A percentile compares a stretch with the other conserved stretches of the same genome.
Conservation (phyloP, 2,797 vertebrate genomes). For the Mormyrus hasselquistii region DNA sequence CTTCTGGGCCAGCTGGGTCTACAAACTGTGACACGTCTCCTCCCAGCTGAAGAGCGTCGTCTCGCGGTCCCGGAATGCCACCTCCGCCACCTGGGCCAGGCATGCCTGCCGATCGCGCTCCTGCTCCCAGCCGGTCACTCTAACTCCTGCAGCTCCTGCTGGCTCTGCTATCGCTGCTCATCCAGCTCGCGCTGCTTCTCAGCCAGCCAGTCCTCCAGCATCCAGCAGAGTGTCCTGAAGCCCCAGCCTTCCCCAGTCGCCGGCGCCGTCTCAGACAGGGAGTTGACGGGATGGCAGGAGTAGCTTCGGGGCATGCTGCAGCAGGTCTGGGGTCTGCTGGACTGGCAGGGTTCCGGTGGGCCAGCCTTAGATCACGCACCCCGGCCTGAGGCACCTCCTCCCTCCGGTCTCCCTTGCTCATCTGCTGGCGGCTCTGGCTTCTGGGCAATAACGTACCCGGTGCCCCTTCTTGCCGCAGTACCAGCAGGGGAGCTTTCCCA, state of each 20-base stretch:
- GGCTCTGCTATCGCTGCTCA: background rate
- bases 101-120: background rate
- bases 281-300: too few relatives aligned
- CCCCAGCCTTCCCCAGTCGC: too few relatives aligned
- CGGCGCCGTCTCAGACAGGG: too few relatives aligned
- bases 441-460: background rate
- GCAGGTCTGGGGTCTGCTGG: background rate
- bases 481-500: background rate
- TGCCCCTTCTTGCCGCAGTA: background rate
- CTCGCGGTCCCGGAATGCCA: too few relatives aligned
- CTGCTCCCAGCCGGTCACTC: background rate
- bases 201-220: background rate
- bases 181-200: background rate
- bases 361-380: background rate
- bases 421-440: background rate
- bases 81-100: too few relatives aligned
- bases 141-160: background rate
- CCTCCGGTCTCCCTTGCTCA: background rate
- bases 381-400: background rate
- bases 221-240: background rate
- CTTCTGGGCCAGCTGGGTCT: too few relatives aligned
- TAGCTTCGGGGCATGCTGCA: too few relatives aligned
- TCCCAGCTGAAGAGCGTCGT: too few relatives aligned
- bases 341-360: background rate
- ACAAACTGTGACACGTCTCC: too few relatives aligned